Conservation (phyloP, 1,140 invertebrate species). For the Lepidurus couesii region DNA sequence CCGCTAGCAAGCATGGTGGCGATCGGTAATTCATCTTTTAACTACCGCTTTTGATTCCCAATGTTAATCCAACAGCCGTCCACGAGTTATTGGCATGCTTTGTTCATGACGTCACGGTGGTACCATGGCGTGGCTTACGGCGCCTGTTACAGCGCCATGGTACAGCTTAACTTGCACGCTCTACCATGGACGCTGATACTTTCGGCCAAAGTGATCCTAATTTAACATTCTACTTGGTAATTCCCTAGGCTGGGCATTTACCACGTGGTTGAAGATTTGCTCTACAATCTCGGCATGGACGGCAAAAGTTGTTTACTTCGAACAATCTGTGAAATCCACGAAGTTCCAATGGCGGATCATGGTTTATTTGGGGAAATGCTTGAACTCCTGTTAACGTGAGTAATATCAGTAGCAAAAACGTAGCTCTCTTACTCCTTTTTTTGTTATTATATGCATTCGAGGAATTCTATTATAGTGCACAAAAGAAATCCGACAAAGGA, state of each 20-base stretch:
- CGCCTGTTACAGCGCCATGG: too few species aligned
- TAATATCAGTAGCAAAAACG: neutral
- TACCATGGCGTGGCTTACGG: too few species aligned
- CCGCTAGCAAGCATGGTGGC: conserved; percentile 63
- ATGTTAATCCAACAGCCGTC: too few species aligned
- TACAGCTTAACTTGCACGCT: neutral
- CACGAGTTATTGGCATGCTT: conserved; percentile 33
- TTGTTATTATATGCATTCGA: neutral
- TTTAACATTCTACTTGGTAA: neutral
- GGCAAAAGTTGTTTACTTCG: conserved; percentile 72
- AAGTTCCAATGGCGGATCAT: conserved; percentile 52
- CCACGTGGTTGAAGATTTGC: conserved; percentile 64
- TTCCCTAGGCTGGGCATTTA: conserved; percentile 59
- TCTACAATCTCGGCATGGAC: conserved; percentile 67
- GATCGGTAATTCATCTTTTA: conserved; percentile 52
- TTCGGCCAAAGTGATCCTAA: neutral
- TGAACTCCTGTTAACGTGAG: conserved; percentile 40
- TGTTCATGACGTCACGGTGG: conserved; percentile 36
- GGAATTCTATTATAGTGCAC: too few species aligned
- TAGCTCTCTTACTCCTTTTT: neutral
- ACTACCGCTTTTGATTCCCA: neutral
- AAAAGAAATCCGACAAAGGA: neutral
- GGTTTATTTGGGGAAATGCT: conserved; percentile 41
- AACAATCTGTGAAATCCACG: conserved; percentile 78
- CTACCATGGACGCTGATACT: neutral